Base-by-base conservation (phyloP, 2,888 invertebrate species). In the Dendrolimus houi region DNA sequence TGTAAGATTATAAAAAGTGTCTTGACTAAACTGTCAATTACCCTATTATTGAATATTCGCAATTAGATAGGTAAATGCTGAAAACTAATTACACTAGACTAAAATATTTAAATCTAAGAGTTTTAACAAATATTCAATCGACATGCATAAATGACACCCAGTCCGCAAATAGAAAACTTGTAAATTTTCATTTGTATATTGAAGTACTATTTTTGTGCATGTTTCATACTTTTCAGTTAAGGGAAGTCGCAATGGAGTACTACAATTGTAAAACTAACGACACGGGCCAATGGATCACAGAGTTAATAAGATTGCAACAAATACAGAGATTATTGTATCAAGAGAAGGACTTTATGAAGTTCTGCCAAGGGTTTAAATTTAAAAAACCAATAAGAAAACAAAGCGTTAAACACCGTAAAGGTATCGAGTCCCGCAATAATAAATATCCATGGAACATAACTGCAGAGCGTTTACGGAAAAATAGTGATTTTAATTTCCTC, bases 231-330 rank as follows among this genome's bases (percentile, higher is more conserved):
- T 75, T 73, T 59, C 77, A 96, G 96, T 74, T 96, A 55, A 92
- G 93, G 64, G 95, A 95, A 88, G 85, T 95, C 41, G 94, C 93
- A 29, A 87, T 95, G 74, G 94, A 94, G 66, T 96, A 96, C 78
- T 92, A 93, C 71, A 94, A 93, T 74, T 96, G 95, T 72, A 82
- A 81, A 59, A 89, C 91, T 53, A 91, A 92, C 62, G 91, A 92
- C 60, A 77, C 79, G 40, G 77, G 80, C 60, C 83, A 91, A 53
- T 90, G 87, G 87, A 84, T 81, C 13, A 73, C 79, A 1, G 88
- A 91, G 62, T 73, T 92, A 57, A 74, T 88, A 3, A 82, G 84
- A 52, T 63, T 90, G 17, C 88, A 87, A 64, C 82, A 83, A 65
- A 79, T 87, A 1, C 87, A 88, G 66, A 77, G 90, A 57, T 66